These are phyloP conservation scores for Cephus nigrinus DNA, from an alignment of 2,888 invertebrate species.

Conservation along the genomic window DNA sequence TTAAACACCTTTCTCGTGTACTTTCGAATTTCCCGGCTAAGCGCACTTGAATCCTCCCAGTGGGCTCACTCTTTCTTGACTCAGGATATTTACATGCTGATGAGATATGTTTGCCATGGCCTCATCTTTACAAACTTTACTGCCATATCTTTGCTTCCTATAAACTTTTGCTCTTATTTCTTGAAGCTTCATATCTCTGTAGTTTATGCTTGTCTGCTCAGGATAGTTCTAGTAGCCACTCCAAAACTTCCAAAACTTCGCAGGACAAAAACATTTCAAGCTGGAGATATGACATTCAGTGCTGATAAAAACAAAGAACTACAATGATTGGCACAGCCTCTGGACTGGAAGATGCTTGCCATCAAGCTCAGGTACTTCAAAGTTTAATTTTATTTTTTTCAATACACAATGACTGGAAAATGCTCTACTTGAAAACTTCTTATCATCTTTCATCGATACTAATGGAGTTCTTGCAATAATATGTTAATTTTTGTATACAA, in stretches of 20 bases:
- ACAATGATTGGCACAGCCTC: slow-evolving; percentile 62
- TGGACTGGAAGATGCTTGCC: slow-evolving; percentile 62
- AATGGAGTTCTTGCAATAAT: not conserved
- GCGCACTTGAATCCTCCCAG: no score
- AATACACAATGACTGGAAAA: not conserved
- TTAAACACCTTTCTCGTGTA: no score
- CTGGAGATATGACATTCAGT: slow-evolving; percentile 56
- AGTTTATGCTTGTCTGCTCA: no score
- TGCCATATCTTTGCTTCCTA: no score
- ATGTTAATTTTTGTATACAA: not conserved
- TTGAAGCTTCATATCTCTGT: no score
- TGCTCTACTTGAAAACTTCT: no score
- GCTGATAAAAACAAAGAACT: slow-evolving; percentile 43
- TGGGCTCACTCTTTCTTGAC: not conserved
- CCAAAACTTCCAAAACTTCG: slow-evolving; percentile 13
- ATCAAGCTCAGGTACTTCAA: slow-evolving; percentile 57
- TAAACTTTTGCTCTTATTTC: no score
- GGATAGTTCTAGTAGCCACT: slow-evolving; percentile 2
- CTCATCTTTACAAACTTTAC: slow-evolving; percentile 24
- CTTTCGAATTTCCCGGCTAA: no score
- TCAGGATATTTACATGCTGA: slow-evolving; percentile 14
- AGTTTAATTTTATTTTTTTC: not conserved
- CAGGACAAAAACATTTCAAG: not conserved
- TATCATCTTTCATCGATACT: no score
- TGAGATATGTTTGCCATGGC: slow-evolving; percentile 35